Conservation (phyloP, 2,888 invertebrate species). For the Acronicta aceris region DNA sequence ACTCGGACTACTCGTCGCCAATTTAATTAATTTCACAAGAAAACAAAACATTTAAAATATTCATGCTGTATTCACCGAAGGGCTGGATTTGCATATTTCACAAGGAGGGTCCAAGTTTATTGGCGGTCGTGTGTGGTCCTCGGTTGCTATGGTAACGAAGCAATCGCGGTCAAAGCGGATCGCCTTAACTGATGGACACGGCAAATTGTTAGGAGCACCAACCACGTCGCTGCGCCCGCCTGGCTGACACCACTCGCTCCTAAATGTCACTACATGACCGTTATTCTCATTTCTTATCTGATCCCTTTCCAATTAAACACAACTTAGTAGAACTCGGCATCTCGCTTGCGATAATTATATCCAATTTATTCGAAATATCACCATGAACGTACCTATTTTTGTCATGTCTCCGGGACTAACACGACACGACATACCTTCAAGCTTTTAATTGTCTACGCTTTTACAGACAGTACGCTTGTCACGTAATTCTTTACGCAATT, state of each 20-base stretch:
- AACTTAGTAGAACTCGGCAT: constrained; percentile 53
- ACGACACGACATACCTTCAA: constrained; percentile 26
- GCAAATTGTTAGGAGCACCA: constrained; percentile 81
- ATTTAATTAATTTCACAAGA: constrained; percentile 76
- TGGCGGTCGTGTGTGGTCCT: constrained; percentile 86
- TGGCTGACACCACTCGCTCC: constrained; percentile 67
- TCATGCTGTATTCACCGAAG: constrained; percentile 72
- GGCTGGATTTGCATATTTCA: constrained; percentile 76
- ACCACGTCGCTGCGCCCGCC: constrained; percentile 61
- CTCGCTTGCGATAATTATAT: constrained; percentile 46
- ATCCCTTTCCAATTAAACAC: constrained; percentile 67
- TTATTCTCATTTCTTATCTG: constrained; percentile 68
- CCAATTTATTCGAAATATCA: constrained; percentile 54
- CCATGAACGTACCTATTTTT: constrained; percentile 38
- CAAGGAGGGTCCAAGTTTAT: constrained; percentile 67
- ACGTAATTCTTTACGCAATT: constrained; percentile 45
- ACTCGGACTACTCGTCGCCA: constrained; percentile 46
- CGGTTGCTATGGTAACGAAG: constrained; percentile 78
- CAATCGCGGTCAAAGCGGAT: constrained; percentile 61
- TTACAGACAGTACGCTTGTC: constrained; percentile 31
- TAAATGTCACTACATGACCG: constrained; percentile 79
- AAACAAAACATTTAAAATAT: constrained; percentile 76
- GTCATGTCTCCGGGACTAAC: constrained; percentile 22
- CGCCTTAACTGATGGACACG: constrained; percentile 80
- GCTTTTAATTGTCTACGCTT: constrained; percentile 52